A percentile compares a stretch with the other conserved stretches of the same genome.
Conservation (phyloP, 1,140 invertebrate species). For the Drosophila pectinifera region DNA sequence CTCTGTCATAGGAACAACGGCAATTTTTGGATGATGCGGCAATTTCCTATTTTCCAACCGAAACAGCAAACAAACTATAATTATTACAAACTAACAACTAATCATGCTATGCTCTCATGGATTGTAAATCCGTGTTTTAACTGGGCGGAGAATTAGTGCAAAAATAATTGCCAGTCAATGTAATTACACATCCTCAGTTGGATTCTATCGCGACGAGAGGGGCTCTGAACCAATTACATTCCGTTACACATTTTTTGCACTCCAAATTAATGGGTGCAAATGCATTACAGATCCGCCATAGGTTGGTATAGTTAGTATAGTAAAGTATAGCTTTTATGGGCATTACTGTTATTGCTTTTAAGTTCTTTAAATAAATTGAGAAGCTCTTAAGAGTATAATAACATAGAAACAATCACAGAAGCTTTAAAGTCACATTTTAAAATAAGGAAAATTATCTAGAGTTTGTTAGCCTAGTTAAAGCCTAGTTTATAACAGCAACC, state of each 20-base stretch:
- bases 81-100: too few relatives aligned
- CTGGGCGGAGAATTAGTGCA: constrained; percentile 32
- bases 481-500: too few relatives aligned
- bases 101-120: constrained; percentile 37
- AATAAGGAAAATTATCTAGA: too few relatives aligned
- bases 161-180: constrained; percentile 49
- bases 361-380: too few relatives aligned
- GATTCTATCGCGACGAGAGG: constrained; percentile 8
- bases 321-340: too few relatives aligned
- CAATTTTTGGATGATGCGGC: constrained; percentile 29
- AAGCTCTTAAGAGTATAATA: too few relatives aligned
- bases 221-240: constrained; percentile 36
- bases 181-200: constrained; percentile 40
- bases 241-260: constrained; percentile 52
- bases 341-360: too few relatives aligned
- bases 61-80: too few relatives aligned
- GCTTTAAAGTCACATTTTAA: too few relatives aligned
- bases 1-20: background rate
- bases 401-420: background rate
- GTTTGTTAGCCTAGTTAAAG: too few relatives aligned
- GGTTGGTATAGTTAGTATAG: constrained; percentile 9
- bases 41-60: constrained; percentile 9
- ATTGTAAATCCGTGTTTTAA: constrained; percentile 2
- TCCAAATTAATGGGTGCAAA: constrained; percentile 26
- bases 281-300: constrained; percentile 28